Evolutionary conservation across 2,797 vertebrate species (phyloP), one percentile per base, ranked within the genome.

Genomic region (Taeniopygia guttata): DNA sequence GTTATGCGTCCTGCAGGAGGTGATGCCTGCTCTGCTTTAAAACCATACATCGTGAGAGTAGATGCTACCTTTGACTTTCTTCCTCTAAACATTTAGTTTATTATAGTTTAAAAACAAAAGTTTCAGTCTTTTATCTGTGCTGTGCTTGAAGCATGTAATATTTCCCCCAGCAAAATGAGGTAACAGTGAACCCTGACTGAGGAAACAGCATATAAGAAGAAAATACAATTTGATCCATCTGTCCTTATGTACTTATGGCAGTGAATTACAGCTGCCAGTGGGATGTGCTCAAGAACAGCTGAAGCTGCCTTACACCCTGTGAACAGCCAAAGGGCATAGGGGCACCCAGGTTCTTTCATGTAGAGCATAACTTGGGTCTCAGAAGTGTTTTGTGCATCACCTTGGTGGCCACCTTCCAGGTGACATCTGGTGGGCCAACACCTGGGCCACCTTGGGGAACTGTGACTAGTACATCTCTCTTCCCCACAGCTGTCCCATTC

Each of bases 11-110:
- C 70, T 91, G 58, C 70, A n/a, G 43, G 54, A 92, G 56, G 13
- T 58, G 7, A 4, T 42, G 29, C 48, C 52, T 89, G 49, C 87
- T 72, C 80, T 19, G 32, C 11, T 86, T 81, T 83, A 43, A 92
- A 82, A 67, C 7, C 7, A 8, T n/a, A 32, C 8, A 9, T 20
- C 0, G 0, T 36, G n/a, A 80, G 23, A 54, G 27, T 36, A 72
- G 43, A 16, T 27, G 13, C 5, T 62, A n/a, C n/a, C 23, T 86
- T 68, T 63, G 52, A 3, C 7, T 74, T 77, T 77, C n/a, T 29
- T 63, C n/a, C 30, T 40, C 36, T 40, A 74, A 59, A 75, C n/a
- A 36, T 32, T 17, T 54, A 19, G 6, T 42, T 77, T 60, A 9
- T 52, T 76, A 23, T 16, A 43, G 38, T 29, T 91, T 83, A n/a